Evolutionary conservation across 2,888 invertebrate species (phyloP).

Genomic region (Orchesellides sinensis): DNA sequence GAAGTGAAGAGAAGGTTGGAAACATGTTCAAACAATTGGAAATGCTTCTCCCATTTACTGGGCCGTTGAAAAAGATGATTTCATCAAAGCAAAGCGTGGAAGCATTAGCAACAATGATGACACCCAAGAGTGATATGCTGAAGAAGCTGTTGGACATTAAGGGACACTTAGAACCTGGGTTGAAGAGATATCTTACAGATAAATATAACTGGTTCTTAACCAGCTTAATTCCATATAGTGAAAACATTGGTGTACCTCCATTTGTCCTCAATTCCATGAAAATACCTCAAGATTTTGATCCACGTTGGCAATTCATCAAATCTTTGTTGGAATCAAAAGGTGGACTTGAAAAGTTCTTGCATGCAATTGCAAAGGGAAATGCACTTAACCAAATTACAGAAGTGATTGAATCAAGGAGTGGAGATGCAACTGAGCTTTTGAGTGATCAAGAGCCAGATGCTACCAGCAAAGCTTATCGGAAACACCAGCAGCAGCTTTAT

Average conservation of each 20-base stretch:
- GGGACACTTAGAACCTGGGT: slow-evolving; percentile 69
- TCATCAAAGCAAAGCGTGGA: slow-evolving; percentile 42
- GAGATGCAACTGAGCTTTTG: slow-evolving; percentile 71
- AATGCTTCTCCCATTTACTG: slow-evolving; percentile 8
- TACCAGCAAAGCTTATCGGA: slow-evolving; percentile 67
- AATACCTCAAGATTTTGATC: slow-evolving; percentile 70
- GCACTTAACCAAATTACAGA: slow-evolving; percentile 5
- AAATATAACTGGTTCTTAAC: slow-evolving; percentile 73
- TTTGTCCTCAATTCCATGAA: slow-evolving; percentile 73
- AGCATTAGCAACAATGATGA: slow-evolving; percentile 45
- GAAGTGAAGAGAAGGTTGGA: slow-evolving; percentile 36
- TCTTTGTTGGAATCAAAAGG: slow-evolving; percentile 61
- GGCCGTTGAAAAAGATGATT: slow-evolving; percentile 41
- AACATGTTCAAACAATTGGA: slow-evolving; percentile 46
- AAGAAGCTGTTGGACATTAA: slow-evolving; percentile 65
- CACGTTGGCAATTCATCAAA: slow-evolving; percentile 71
- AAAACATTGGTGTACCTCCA: slow-evolving; percentile 70
- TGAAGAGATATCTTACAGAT: slow-evolving; percentile 67
- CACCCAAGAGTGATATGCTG: slow-evolving; percentile 61
- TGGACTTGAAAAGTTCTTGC: slow-evolving; percentile 32
- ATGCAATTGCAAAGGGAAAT: slow-evolving; percentile 10
- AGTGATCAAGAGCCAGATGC: slow-evolving; percentile 74
- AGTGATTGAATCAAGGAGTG: slow-evolving; percentile 51
- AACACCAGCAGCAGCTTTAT: slow-evolving; percentile 53
- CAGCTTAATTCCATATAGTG: slow-evolving; percentile 71